phyloP scores from a whole-genome alignment of 2,113 vertebrate species.

The Tonatia bakeri region DNA sequence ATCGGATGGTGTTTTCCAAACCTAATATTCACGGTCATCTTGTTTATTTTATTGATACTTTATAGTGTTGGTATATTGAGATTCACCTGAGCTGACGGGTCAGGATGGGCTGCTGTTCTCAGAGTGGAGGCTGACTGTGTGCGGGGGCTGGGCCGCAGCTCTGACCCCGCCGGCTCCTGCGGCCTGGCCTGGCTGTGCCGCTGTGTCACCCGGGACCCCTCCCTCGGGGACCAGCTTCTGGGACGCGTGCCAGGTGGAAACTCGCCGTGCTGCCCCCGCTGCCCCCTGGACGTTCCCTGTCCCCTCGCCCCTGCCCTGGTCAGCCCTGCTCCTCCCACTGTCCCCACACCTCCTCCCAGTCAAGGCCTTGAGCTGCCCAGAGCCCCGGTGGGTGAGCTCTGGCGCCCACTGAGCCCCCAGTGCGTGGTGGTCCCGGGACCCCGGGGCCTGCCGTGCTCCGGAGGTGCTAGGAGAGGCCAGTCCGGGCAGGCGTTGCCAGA shows the following conservation, averaged over 20 bases:
- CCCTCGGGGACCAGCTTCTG: background rate
- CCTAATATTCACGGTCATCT: fast-evolving
- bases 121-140: background rate
- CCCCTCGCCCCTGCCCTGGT: background rate
- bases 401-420: fast-evolving
- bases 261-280: too few relatives aligned
- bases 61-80: fast-evolving
- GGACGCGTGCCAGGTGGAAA: fast-evolving
- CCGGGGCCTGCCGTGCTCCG: fast-evolving
- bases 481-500: fast-evolving
- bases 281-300: fast-evolving
- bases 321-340: background rate
- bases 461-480: background rate
- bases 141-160: too few relatives aligned
- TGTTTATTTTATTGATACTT: background rate
- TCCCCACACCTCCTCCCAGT: fast-evolving
- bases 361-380: background rate
- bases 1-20: too few relatives aligned
- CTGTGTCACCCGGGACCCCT: fast-evolving
- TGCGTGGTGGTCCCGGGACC: fast-evolving
- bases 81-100: fast-evolving
- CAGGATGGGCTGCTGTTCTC: fast-evolving
- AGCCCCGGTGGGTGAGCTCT: background rate
- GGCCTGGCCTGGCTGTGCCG: background rate
- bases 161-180: background rate